These are phyloP conservation scores for Sus cebifrons DNA, from an alignment of 2,797 vertebrate genomes.

Conservation along the genomic window DNA sequence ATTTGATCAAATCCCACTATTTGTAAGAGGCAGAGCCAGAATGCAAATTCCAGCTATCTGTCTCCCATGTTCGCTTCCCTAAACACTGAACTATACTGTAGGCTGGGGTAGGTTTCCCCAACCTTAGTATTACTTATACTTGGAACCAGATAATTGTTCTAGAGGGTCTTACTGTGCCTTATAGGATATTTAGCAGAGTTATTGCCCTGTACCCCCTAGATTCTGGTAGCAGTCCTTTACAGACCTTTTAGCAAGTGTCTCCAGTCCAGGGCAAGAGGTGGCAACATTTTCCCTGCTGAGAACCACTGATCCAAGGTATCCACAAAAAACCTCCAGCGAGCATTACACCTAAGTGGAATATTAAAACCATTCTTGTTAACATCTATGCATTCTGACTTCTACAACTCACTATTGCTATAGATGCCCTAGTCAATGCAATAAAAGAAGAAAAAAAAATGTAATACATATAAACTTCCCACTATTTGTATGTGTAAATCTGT, in stretches of 20 bases:
- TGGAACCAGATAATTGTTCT: background rate
- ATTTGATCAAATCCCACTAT: background rate
- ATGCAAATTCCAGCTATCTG: background rate
- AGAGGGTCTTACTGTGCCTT: background rate
- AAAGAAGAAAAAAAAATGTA: background rate
- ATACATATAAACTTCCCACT: background rate
- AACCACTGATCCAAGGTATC: accelerated
- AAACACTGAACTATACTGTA: background rate
- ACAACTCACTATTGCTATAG: background rate
- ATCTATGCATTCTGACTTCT: background rate
- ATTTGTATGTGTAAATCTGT: background rate
- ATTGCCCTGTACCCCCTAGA: background rate
- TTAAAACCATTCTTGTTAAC: background rate
- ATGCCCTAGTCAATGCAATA: background rate
- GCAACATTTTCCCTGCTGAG: background rate
- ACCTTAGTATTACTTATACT: background rate
- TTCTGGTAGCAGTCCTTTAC: background rate
- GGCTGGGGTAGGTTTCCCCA: background rate
- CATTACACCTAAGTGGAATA: background rate
- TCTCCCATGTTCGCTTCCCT: background rate
- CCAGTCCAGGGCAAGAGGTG: background rate
- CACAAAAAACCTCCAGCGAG: background rate
- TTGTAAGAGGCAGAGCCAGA: background rate
- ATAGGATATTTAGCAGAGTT: background rate
- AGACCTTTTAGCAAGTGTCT: background rate